phyloP scores from a whole-genome alignment of 2,113 vertebrate species.

The Forbesichthys papilliferus region DNA sequence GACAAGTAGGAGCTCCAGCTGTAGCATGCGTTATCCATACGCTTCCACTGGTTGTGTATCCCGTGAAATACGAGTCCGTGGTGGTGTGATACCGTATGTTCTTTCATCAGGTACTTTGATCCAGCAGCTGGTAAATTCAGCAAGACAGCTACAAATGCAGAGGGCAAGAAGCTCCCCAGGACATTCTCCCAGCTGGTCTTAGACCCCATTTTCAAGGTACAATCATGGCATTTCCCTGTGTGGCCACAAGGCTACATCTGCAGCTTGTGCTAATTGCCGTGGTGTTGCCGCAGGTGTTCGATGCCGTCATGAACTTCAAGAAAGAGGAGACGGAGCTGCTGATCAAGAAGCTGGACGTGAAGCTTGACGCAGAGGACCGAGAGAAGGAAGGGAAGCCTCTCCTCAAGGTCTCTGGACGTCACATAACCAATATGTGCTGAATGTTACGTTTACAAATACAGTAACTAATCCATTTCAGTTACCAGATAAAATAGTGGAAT shows the following conservation, averaged over 20 bases:
- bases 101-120: conserved; percentile 82
- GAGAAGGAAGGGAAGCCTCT: conserved; percentile 93
- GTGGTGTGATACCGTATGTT: no score
- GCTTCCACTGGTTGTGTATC: no score
- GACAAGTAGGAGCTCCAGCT: conserved; percentile 75
- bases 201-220: conserved; percentile 96
- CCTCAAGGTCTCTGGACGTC: conserved; percentile 71
- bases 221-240: not conserved
- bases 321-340: conserved; percentile 89
- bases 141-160: conserved; percentile 75
- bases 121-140: conserved; percentile 84
- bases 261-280: no score
- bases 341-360: conserved; percentile 90
- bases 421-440: no score
- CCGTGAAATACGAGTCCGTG: no score
- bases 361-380: conserved; percentile 88
- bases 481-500: no score
- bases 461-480: no score
- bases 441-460: no score
- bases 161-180: conserved; percentile 84
- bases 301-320: conserved; percentile 93
- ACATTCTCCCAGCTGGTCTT: conserved; percentile 92
- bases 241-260: no score
- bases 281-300: conserved; percentile 80
- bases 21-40: no score